Evolutionary conservation across 2,113 vertebrate genomes (phyloP), one percentile per base, ranked within the genome.

Genomic region (Sebastes schlegelii): DNA sequence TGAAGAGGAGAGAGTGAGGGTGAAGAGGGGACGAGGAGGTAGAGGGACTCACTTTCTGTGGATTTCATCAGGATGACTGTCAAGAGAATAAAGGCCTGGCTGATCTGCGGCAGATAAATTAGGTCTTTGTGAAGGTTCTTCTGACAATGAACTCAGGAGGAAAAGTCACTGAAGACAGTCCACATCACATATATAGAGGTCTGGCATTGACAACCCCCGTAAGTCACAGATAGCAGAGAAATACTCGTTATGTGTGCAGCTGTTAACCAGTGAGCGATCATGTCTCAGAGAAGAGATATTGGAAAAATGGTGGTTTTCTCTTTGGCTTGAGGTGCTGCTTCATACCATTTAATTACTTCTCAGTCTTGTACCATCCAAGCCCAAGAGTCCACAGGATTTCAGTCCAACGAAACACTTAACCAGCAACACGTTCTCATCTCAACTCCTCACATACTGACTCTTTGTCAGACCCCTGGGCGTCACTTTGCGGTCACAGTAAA

Each of bases 61-160:
- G 82, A 88, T 91, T 93, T 94, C 91, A 94, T 93, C 88, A 90
- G 78, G 86, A 87, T 79, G 66, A 76, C 88, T 94, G 93, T 91
- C 91, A 88, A 82, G 80, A 87, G 86, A 83, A 86, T 90, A 91
- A 91, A 93, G 86, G 77, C 68, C 67, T 23, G 19, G 63, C 86
- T 90, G 93, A 92, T 95, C 82, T 91, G 85, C 86, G 86, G 73
- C 88, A 93, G 86, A 94, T 94, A 93, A 94, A 94, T 93, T 77
- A 92, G 88, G 74, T 80, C 80, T 89, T 88, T 88, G 87, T 85
- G 87, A 85, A 87, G 82, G 85, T 91, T 93, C 91, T 87, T 84
- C 66, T 90, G 86, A 92, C 90, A 87, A 80, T 86, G 86, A 84
- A 81, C 77, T 86, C 80, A 82, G 77, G 84, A 89, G 77, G 62